phyloP scores from a whole-genome alignment of 2,888 invertebrate genomes.

The Endotricha flammealis region DNA sequence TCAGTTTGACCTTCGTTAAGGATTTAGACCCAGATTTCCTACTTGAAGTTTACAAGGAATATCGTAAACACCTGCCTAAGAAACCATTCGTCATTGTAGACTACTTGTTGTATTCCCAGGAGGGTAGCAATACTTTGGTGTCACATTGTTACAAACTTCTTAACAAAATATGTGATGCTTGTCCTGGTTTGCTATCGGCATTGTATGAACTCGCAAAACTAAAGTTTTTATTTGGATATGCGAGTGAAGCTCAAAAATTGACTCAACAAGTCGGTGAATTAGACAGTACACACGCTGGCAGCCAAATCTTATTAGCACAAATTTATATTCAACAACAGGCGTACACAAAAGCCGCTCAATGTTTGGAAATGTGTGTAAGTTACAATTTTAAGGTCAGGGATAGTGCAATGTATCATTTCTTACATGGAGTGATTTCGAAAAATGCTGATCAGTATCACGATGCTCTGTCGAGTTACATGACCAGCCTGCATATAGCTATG shows the following conservation, averaged over 20 bases:
- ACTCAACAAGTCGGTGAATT: constrained; percentile 85
- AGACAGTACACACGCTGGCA: constrained; percentile 89
- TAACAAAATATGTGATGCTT: constrained; percentile 84
- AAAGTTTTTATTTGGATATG: constrained; percentile 88
- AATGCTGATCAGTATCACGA: constrained; percentile 83
- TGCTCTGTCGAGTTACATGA: constrained; percentile 85
- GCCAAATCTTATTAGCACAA: constrained; percentile 91
- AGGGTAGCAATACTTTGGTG: constrained; percentile 65
- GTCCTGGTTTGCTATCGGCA: constrained; percentile 86
- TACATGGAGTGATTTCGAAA: constrained; percentile 90
- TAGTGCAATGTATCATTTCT: constrained; percentile 92
- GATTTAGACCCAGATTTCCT: constrained; percentile 92
- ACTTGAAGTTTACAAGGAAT: constrained; percentile 86
- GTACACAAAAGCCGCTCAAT: constrained; percentile 88
- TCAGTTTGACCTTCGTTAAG: constrained; percentile 85
- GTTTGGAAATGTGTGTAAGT: constrained; percentile 92
- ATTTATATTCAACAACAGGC: constrained; percentile 85
- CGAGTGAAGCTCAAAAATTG: constrained; percentile 82
- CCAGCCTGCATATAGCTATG: constrained; percentile 84
- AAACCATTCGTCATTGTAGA: constrained; percentile 72
- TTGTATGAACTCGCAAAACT: constrained; percentile 86
- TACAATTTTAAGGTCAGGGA: constrained; percentile 95
- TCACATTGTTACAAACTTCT: constrained; percentile 82
- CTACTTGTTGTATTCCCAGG: constrained; percentile 59
- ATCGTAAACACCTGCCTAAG: constrained; percentile 85